Evolutionary conservation across 2,797 vertebrate genomes (phyloP).

Genomic region (Chrosomus eos): DNA sequence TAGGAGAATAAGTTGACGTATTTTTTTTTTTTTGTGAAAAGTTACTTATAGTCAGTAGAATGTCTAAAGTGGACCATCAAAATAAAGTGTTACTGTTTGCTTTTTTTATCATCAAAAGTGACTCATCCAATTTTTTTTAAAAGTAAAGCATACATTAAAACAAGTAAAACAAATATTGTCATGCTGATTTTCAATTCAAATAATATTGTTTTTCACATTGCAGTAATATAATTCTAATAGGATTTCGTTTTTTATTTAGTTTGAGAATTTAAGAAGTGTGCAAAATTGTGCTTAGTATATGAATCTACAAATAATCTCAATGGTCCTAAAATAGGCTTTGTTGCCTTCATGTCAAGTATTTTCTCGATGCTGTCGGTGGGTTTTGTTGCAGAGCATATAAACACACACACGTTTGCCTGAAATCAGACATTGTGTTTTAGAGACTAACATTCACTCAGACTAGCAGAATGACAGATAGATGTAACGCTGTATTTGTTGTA

Average conservation of each 20-base stretch:
- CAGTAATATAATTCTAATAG: too few relatives aligned
- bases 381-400: not conserved
- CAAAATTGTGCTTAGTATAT: not conserved
- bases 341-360: not conserved
- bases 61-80: not conserved
- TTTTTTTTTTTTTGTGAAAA: too few relatives aligned
- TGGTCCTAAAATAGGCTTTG: not conserved
- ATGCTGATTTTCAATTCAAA: not conserved
- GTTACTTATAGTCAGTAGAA: too few relatives aligned
- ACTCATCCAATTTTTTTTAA: too few relatives aligned
- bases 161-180: not conserved
- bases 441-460: constrained; percentile 78
- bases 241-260: not conserved
- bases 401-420: not conserved
- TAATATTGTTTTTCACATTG: not conserved
- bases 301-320: not conserved
- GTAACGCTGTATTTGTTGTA: constrained; percentile 87
- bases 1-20: not conserved
- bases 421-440: not conserved
- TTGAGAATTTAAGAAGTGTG: not conserved
- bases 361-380: not conserved
- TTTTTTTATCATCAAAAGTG: too few relatives aligned
- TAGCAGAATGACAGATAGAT: constrained; percentile 70
- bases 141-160: not conserved
- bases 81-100: not conserved